Percentiles rank a stretch among this genome's conserved stretches.
These are phyloP conservation scores for Drosophila trapezifrons DNA, from an alignment of 1,140 invertebrate species.

Conservation along the genomic window DNA sequence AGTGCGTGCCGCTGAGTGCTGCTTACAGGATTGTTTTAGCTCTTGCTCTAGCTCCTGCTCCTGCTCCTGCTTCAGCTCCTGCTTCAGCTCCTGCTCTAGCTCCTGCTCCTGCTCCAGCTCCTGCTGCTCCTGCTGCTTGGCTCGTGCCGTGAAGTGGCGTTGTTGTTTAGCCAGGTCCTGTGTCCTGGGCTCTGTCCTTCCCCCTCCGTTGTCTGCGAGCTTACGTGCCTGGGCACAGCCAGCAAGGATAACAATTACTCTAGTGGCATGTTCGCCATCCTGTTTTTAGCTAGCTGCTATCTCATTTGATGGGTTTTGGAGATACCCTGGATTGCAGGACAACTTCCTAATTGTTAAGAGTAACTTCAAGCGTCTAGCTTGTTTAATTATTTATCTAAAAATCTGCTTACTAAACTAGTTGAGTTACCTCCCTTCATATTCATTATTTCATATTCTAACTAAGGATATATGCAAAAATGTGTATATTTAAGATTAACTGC, in stretches of 20 bases:
- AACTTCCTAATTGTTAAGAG: neutral
- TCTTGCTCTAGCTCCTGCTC: too few relatives aligned
- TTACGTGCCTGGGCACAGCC: constrained; percentile 75
- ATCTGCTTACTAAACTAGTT: neutral
- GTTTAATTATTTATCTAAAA: too few relatives aligned
- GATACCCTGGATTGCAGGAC: constrained; percentile 10
- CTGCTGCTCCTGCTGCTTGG: constrained; percentile 39
- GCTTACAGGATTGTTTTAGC: constrained; percentile 66
- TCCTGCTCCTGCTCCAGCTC: constrained; percentile 38
- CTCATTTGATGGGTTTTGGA: constrained; percentile 8
- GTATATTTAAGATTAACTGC: too few relatives aligned
- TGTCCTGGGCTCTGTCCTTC: constrained; percentile 9
- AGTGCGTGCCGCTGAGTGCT: constrained; percentile 80
- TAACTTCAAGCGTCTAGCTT: neutral
- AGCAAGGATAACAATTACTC: constrained; percentile 80
- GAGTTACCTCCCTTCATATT: too few relatives aligned
- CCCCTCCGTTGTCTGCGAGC: constrained; percentile 38
- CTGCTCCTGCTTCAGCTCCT: too few relatives aligned
- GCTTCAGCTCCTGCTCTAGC: constrained; percentile 23
- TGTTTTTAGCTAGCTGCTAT: constrained; percentile 6
- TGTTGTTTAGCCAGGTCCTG: constrained; percentile 57
- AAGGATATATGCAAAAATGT: too few relatives aligned
- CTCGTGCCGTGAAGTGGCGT: constrained; percentile 66
- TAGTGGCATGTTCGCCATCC: constrained; percentile 64
- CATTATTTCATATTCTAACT: too few relatives aligned